Conservation (phyloP, 2,888 invertebrate species). For the Hyalella azteca region DNA sequence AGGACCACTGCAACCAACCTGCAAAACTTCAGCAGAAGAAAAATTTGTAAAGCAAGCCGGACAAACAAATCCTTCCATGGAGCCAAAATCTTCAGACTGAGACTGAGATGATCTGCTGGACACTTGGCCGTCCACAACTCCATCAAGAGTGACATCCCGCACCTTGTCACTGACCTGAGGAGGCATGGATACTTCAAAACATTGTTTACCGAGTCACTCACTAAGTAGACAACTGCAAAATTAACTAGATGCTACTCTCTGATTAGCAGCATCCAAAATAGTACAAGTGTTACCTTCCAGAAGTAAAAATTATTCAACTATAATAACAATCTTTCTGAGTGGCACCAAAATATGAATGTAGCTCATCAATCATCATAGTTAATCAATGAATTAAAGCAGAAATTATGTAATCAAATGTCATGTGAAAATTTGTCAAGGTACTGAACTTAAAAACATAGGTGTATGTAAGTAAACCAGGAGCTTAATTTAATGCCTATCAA, state of each 20-base stretch:
- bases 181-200: background rate
- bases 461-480: background rate
- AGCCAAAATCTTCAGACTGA: slow-evolving; percentile 22
- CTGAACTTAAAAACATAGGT: background rate
- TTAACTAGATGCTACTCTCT: background rate
- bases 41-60: slow-evolving; percentile 64
- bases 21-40: slow-evolving; percentile 64
- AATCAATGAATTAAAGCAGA: background rate
- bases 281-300: no score
- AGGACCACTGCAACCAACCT: slow-evolving; percentile 59
- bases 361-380: background rate
- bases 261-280: background rate
- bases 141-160: slow-evolving; percentile 47
- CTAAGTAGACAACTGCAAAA: background rate
- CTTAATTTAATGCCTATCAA: background rate
- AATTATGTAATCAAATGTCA: background rate
- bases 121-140: slow-evolving; percentile 21
- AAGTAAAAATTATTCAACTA: background rate
- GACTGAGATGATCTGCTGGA: background rate
- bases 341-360: background rate
- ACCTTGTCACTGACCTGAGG: slow-evolving; percentile 51
- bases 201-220: background rate
- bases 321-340: background rate
- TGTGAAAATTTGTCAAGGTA: background rate
- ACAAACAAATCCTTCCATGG: slow-evolving; percentile 66